A percentile compares a stretch with the other conserved stretches of the same genome.
These are phyloP conservation scores for Leptinotarsa haldemani DNA, from an alignment of 2,888 invertebrate genomes.

Conservation along the genomic window DNA sequence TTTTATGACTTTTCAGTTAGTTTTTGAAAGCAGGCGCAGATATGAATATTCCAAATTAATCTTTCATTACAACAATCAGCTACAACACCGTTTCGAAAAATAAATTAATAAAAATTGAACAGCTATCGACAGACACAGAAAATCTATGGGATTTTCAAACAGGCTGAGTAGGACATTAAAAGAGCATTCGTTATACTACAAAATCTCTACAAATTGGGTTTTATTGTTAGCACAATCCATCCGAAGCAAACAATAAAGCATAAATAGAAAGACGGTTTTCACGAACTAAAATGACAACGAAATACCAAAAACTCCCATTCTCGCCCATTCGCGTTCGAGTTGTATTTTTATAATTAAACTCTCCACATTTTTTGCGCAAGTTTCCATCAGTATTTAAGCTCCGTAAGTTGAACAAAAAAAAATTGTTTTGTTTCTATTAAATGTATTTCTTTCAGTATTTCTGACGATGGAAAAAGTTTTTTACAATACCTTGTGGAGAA, in stretches of 20 bases:
- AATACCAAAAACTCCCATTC: background rate
- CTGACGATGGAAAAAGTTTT: too few relatives aligned
- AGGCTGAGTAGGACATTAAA: slow-evolving; percentile 38
- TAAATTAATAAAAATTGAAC: too few relatives aligned
- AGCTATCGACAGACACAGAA: background rate
- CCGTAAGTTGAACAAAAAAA: background rate
- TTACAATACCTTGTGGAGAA: too few relatives aligned
- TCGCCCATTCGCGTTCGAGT: background rate
- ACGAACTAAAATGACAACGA: background rate
- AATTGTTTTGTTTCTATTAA: background rate
- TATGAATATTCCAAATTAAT: too few relatives aligned
- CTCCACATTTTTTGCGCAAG: background rate
- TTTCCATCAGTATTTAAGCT: background rate
- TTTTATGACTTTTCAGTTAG: too few relatives aligned
- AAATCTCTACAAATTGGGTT: slow-evolving; percentile 42
- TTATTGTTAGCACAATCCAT: slow-evolving; percentile 40
- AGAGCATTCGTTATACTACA: slow-evolving; percentile 37
- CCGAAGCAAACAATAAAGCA: slow-evolving; percentile 30
- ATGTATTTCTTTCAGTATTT: too few relatives aligned
- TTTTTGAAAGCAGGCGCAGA: too few relatives aligned
- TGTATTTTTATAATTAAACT: background rate
- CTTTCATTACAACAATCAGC: background rate
- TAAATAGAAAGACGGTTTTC: slow-evolving; percentile 26
- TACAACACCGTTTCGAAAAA: too few relatives aligned
- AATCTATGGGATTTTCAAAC: background rate